Percentiles rank a stretch among this genome's conserved stretches.
Conservation (phyloP, 2,888 invertebrate genomes). For the Papilio protenor region DNA sequence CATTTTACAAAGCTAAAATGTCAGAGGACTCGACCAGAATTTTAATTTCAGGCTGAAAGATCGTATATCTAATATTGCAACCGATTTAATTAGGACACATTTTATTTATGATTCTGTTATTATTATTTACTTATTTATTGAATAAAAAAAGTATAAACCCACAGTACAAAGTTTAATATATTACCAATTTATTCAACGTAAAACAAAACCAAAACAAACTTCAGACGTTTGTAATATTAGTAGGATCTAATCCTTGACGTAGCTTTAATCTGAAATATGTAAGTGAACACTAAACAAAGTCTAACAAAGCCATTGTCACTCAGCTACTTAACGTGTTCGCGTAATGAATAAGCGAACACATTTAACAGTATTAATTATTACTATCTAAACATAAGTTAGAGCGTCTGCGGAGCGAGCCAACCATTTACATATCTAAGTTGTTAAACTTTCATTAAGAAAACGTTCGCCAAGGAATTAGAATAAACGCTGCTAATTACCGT, state of each 20-base stretch:
- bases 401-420: constrained; percentile 54
- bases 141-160: neutral
- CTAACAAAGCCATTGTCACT: constrained; percentile 18
- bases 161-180: neutral
- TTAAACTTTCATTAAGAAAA: constrained; percentile 50
- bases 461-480: constrained; percentile 53
- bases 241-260: neutral
- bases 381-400: constrained; percentile 53
- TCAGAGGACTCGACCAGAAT: constrained; percentile 13
- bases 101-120: constrained; percentile 17
- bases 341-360: constrained; percentile 33
- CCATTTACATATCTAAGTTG: constrained; percentile 65
- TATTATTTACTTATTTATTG: neutral
- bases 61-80: constrained; percentile 24
- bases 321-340: constrained; percentile 27
- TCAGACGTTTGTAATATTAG: constrained; percentile 6
- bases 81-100: constrained; percentile 22
- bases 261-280: neutral
- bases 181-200: neutral
- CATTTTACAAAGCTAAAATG: neutral
- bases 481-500: constrained; percentile 49
- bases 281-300: constrained; percentile 15
- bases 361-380: constrained; percentile 51
- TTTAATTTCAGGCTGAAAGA: constrained; percentile 24
- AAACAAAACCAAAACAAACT: neutral